Conservation (phyloP, 2,797 vertebrate genomes). For the Thripadectes ignobilis region DNA sequence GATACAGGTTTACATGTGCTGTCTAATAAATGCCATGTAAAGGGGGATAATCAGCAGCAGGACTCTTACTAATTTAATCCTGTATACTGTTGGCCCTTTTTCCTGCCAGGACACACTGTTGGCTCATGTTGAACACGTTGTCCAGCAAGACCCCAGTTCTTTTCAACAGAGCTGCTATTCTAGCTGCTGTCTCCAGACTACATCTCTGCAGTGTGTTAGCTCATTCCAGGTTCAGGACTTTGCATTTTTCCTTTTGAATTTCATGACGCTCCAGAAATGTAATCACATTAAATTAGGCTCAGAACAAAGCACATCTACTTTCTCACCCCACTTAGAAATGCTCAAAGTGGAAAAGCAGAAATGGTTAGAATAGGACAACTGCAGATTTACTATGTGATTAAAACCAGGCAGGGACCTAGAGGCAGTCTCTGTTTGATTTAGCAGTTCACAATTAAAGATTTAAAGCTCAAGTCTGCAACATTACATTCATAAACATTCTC, state of each 20-base stretch:
- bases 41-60: background rate
- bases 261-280: background rate
- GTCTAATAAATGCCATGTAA: background rate
- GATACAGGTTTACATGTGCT: background rate
- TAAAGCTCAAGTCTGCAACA: background rate
- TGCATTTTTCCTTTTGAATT: background rate
- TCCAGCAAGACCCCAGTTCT: background rate
- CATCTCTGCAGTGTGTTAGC: background rate
- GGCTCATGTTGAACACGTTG: background rate
- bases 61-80: background rate
- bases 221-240: background rate
- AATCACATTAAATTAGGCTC: background rate
- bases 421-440: conserved; percentile 15
- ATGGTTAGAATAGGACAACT: background rate
- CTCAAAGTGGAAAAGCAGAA: background rate
- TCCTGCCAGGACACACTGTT: background rate
- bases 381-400: background rate
- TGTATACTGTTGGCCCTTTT: background rate
- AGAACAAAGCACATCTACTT: background rate
- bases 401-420: conserved; percentile 8
- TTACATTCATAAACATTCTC: background rate
- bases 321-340: background rate
- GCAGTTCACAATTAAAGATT: background rate
- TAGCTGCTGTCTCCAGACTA: background rate
- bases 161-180: background rate